These are phyloP conservation scores for Adelosebastes latens DNA, from an alignment of 2,797 vertebrate genomes.

Conservation along the genomic window DNA sequence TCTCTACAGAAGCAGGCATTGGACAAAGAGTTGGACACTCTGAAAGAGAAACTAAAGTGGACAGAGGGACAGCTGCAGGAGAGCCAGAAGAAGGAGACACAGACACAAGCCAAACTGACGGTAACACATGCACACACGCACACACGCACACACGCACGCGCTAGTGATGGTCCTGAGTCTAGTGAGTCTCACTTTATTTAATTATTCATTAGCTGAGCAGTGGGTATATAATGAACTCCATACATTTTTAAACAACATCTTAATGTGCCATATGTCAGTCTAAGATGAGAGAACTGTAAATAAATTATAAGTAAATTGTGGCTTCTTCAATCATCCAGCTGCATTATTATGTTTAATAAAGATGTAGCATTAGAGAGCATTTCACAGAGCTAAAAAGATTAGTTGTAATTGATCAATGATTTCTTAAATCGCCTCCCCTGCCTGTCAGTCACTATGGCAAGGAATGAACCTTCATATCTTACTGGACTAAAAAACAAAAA, in stretches of 20 bases:
- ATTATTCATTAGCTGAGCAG: constrained; percentile 56
- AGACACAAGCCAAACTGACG: constrained; percentile 80
- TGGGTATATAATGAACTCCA: neutral
- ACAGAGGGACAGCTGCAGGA: constrained; percentile 79
- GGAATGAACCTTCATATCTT: neutral
- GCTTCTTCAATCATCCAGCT: neutral
- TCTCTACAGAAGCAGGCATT: constrained; percentile 81
- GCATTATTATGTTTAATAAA: neutral
- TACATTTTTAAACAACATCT: constrained; percentile 58
- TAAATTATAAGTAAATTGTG: neutral
- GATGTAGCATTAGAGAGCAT: neutral
- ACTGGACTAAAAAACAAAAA: neutral
- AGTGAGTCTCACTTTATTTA: constrained; percentile 16
- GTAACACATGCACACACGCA: constrained; percentile 55
- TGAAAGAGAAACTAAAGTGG: constrained; percentile 81
- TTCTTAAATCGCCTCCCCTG: neutral
- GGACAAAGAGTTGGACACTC: constrained; percentile 79
- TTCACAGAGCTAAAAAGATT: neutral
- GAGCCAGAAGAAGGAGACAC: constrained; percentile 78
- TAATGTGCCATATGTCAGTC: constrained; percentile 40
- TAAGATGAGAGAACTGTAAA: neutral
- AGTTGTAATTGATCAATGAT: neutral
- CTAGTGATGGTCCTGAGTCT: neutral
- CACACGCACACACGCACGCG: neutral
- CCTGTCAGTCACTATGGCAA: neutral